A percentile compares a stretch with the other conserved stretches of the same genome.
These are phyloP conservation scores for Atherinomorus stipes DNA, from an alignment of 2,113 vertebrate genomes.

Conservation along the genomic window DNA sequence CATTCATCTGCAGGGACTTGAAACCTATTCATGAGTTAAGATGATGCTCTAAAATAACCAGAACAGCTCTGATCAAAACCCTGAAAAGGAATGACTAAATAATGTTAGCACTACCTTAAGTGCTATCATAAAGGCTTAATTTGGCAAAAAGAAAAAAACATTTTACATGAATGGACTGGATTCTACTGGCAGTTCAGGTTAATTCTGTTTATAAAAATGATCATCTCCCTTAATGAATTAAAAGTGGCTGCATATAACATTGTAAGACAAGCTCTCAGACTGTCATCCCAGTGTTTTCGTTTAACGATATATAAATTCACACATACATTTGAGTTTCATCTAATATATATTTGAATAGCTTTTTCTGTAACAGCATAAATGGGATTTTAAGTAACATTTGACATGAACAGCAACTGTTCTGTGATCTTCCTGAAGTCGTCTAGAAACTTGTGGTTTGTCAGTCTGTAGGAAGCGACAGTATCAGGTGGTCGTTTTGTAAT, in stretches of 20 bases:
- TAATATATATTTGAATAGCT: conserved; percentile 47
- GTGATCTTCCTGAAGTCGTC: conserved; percentile 35
- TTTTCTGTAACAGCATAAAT: conserved; percentile 75
- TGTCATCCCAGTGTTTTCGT: conserved; percentile 65
- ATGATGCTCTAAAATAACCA: conserved; percentile 25
- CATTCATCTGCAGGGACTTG: conserved; percentile 71
- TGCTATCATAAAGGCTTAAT: conserved; percentile 1
- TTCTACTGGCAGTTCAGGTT: conserved; percentile 26
- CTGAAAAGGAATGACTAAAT: conserved; percentile 25
- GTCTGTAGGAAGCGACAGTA: conserved; percentile 31
- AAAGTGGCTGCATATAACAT: conserved; percentile 51
- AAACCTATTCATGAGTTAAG: conserved; percentile 23
- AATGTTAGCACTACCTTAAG: conserved; percentile 37
- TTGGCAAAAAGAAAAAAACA: background rate
- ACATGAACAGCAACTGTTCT: conserved; percentile 26
- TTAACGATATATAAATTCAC: conserved; percentile 58
- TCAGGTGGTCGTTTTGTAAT: conserved; percentile 41
- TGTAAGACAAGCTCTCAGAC: conserved; percentile 36
- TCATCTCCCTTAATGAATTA: conserved; percentile 61
- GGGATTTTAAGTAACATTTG: conserved; percentile 54
- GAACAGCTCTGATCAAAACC: conserved; percentile 6
- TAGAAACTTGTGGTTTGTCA: conserved; percentile 25
- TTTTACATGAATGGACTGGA: conserved; percentile 35
- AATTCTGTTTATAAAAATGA: conserved; percentile 23
- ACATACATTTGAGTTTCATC: conserved; percentile 45